Percentiles rank a stretch among this genome's conserved stretches.
phyloP scores from a whole-genome alignment of 2,113 vertebrate genomes.

The Dicentrarchus labrax region DNA sequence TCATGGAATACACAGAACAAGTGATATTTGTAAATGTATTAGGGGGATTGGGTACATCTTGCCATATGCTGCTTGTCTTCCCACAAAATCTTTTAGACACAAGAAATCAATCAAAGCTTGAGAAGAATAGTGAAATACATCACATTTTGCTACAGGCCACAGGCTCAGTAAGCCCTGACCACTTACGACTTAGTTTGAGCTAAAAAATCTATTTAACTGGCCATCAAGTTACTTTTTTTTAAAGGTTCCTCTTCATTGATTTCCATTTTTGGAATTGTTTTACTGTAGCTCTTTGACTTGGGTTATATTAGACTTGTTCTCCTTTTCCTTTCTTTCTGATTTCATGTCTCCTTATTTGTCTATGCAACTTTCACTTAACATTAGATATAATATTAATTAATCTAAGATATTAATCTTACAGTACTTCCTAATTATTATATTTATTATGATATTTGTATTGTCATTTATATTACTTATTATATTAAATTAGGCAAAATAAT shows the following conservation, averaged over 20 bases:
- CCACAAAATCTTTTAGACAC: not conserved
- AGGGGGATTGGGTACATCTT: not conserved
- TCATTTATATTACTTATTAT: not conserved
- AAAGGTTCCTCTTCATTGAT: not conserved
- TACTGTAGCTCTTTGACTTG: not conserved
- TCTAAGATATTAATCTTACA: not conserved
- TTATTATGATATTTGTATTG: not conserved
- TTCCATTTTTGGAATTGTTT: not conserved
- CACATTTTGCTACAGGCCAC: not conserved
- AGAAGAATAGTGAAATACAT: not conserved
- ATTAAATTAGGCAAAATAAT: not conserved
- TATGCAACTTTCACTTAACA: not conserved
- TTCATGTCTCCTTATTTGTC: not conserved
- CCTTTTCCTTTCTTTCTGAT: not conserved
- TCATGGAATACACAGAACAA: not conserved
- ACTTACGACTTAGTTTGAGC: not conserved
- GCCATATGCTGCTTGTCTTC: not conserved
- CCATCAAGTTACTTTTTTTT: not conserved
- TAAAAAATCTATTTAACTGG: not conserved
- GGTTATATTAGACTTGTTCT: not conserved
- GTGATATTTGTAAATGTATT: not conserved
- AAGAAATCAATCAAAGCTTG: not conserved
- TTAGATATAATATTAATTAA: not conserved
- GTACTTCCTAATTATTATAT: not conserved
- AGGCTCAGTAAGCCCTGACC: not conserved